Evolutionary conservation across 2,113 vertebrate genomes (phyloP), one percentile per base, ranked within the genome.

Genomic region (Myanophis thanlyinensis): DNA sequence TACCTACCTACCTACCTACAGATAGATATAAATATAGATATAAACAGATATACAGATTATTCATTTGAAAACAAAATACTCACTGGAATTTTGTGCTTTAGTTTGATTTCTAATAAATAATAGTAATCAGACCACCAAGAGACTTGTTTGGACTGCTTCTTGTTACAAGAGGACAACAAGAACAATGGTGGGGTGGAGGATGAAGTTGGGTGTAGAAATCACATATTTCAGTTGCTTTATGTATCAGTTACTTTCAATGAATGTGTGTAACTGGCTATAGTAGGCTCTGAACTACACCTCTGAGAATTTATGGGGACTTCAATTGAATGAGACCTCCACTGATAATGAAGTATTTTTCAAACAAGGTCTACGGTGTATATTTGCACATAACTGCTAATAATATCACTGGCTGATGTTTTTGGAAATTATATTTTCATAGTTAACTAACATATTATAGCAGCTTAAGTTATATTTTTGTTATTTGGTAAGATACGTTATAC

Each of bases 341-440:
- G 46, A 48, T 20, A n/a, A n/a, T 89, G 13, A 27, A 89, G 12
- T 8, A 25, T 23, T 40, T 35, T 54, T 49, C 18, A 54, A 30
- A 8, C 54, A 54, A 47, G 1, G 51, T 52, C n/a, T 35, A 0
- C 0, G 0, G 20, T 23, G 90, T 62, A 73, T 90, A 48, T 91
- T 8, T 85, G 22, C 5, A 25, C 20, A 51, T 62, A 23, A 47
- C 20, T 18, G 47, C 59, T 40, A 52, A 25, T 11, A 25, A 49
- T 47, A 93, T 52, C 91, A 85, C 67, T n/a, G 54, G 62, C 47
- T 56, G 89, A 80, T 89, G 35, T 80, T 89, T 94, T n/a, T 53
- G 0, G 0, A 23, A 7, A 23, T 47, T 20, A 8, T 73, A 40
- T 20, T 73, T 73, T n/a, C 15, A 40, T 18, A 40, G n/a, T 73